Base-by-base conservation (phyloP, 2,888 invertebrate genomes). In the Crepidodera aurea region DNA sequence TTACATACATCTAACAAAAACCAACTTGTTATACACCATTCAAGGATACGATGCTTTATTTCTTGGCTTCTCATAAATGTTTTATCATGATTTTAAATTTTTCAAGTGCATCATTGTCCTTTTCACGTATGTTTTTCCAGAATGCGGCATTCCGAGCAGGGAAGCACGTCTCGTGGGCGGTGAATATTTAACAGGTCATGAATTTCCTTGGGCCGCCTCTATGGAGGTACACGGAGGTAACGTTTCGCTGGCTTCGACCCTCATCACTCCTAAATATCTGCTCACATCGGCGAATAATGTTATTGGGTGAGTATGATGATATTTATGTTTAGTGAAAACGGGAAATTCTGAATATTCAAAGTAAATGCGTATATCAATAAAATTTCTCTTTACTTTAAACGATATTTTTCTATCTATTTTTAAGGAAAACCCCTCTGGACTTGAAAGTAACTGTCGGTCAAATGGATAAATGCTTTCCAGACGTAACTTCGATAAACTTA, bases 221-320 rank as follows among this genome's bases (percentile, higher is more conserved):
- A 75, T 87, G 58, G 81, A 83, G 63, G 75, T 83, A 15, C 79
- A 78, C 1, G 68, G 68, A 8, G 54, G 62, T 13, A 48, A 50
- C 15, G 32, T 29, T 8, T 72, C 83, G 16, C 50, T 59, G 12
- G 81, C 82, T 34, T 86, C 85, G 4, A 81, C 84, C 15, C 71
- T 87, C 51, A 84, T 87, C 67, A 86, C 86, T 64, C 84, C 87
- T 73, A 82, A 82, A 71, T 87, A 86, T 70, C 78, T 87, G 4
- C 65, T 87, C 25, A 86, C 86, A 10, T 82, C 85, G 4, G 86
- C 86, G 0, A 82, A 83, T 29, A 81, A 79, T 62, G 69, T 87
- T 1, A 71, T 83, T 51, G 82, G 83, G 86, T 86, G 75, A 70
- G 48, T 51, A 39, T 42, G 12, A 5, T 8, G 15, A 2, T 39